These are phyloP conservation scores for Hippocampus abdominalis DNA, from an alignment of 2,113 vertebrate species.

Conservation along the genomic window DNA sequence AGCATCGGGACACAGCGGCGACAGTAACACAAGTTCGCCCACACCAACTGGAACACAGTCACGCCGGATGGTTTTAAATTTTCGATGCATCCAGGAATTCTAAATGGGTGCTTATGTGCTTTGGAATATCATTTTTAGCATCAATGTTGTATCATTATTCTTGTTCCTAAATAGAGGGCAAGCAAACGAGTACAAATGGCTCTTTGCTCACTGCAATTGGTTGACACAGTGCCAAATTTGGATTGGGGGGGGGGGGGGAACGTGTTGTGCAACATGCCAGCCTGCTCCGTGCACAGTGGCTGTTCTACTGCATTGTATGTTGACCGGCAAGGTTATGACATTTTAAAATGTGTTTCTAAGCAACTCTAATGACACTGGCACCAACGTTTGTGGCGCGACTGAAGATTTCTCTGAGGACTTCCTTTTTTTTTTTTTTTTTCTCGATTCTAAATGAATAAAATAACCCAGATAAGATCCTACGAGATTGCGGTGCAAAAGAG, in stretches of 20 bases:
- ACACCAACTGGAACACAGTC: no score
- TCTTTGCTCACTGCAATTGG: slow-evolving; percentile 2
- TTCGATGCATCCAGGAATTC: not conserved
- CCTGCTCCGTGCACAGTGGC: slow-evolving; percentile 10
- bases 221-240: slow-evolving; percentile 16
- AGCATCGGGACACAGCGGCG: no score
- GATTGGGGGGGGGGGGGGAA: slow-evolving; percentile 1
- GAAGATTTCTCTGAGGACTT: slow-evolving; percentile 32
- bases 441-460: slow-evolving; percentile 39
- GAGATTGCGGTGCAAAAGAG: slow-evolving; percentile 48
- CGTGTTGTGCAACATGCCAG: slow-evolving; percentile 15
- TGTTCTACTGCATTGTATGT: slow-evolving; percentile 5
- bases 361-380: slow-evolving; percentile 12
- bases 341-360: slow-evolving; percentile 10
- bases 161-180: not conserved
- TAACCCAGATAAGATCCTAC: slow-evolving; percentile 40
- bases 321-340: not conserved
- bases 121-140: not conserved
- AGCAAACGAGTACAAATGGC: slow-evolving; percentile 10
- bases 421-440: slow-evolving; percentile 36
- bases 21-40: no score
- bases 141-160: not conserved
- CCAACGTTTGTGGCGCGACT: slow-evolving; percentile 30
- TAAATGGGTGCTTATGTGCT: not conserved
- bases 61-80: no score